These are phyloP conservation scores for Torymus auratus DNA, from an alignment of 2,888 invertebrate genomes.

Conservation along the genomic window DNA sequence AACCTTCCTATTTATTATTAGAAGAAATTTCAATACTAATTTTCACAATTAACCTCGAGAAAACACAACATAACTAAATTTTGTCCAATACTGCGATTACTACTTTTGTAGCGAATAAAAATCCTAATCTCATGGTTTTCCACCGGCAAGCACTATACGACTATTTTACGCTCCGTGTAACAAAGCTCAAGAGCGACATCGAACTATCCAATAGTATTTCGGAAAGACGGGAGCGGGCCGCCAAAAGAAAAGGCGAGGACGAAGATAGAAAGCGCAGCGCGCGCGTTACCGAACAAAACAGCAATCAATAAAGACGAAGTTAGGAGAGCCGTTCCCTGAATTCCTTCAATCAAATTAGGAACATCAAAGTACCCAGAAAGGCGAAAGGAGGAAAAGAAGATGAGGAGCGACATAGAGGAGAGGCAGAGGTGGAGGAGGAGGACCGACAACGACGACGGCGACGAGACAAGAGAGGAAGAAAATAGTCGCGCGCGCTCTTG, in stretches of 20 bases:
- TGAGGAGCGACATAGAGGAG: constrained; percentile 54
- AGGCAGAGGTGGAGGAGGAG: background rate
- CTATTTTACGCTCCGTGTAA: too few relatives aligned
- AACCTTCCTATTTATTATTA: too few relatives aligned
- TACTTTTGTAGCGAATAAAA: too few relatives aligned
- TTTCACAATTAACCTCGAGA: too few relatives aligned
- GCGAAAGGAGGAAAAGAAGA: constrained; percentile 67
- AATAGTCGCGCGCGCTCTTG: constrained; percentile 44
- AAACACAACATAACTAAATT: too few relatives aligned
- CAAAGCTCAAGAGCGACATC: constrained; percentile 3
- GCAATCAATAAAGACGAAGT: constrained; percentile 75
- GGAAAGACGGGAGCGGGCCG: constrained; percentile 5
- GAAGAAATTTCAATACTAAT: too few relatives aligned
- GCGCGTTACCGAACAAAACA: constrained; percentile 61
- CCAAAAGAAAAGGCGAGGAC: constrained; percentile 24
- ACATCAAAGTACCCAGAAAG: constrained; percentile 75
- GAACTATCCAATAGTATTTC: constrained; percentile 26
- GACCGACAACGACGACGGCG: constrained; percentile 43
- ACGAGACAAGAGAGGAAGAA: constrained; percentile 33
- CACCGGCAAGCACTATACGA: background rate
- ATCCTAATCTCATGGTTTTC: background rate
- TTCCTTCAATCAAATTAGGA: constrained; percentile 77
- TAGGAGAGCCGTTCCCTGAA: constrained; percentile 72
- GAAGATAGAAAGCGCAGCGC: constrained; percentile 49
- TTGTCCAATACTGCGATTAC: too few relatives aligned